Evolutionary conservation across 2,888 invertebrate species (phyloP).

Genomic region (Xestia rhomboidea): DNA sequence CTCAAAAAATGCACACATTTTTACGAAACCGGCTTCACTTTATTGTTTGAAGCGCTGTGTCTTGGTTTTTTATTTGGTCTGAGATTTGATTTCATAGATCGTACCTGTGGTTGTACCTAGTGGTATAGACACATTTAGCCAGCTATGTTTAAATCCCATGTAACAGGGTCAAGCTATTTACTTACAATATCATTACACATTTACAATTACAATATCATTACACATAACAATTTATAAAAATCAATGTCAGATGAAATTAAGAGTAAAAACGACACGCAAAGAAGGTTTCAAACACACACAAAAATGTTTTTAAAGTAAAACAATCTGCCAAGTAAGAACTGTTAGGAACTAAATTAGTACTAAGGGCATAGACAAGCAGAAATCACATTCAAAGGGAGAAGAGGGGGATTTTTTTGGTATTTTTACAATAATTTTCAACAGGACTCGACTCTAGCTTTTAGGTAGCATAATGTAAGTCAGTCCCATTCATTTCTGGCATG

Average conservation of each 20-base stretch:
- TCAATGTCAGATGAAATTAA: not conserved
- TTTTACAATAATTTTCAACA: not conserved
- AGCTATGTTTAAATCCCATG: not conserved
- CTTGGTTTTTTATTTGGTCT: no score
- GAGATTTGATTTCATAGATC: no score
- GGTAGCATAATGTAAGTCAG: not conserved
- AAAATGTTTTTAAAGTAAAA: not conserved
- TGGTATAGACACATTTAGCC: not conserved
- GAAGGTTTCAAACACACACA: not conserved
- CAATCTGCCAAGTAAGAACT: not conserved
- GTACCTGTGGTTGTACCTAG: not conserved
- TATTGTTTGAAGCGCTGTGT: no score
- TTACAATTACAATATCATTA: not conserved
- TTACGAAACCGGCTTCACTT: no score
- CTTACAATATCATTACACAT: not conserved
- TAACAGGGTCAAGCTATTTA: not conserved
- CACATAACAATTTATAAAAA: not conserved
- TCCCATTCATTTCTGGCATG: not conserved
- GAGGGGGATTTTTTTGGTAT: no score
- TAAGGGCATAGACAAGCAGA: not conserved
- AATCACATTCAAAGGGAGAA: not conserved
- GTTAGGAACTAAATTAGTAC: slow-evolving; percentile 4
- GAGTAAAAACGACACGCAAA: not conserved
- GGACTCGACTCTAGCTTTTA: not conserved
- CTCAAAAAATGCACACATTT: no score